Percentiles rank a stretch among this genome's conserved stretches.
phyloP scores from a whole-genome alignment of 2,888 invertebrate genomes.

The Sminthurides aquaticus region DNA sequence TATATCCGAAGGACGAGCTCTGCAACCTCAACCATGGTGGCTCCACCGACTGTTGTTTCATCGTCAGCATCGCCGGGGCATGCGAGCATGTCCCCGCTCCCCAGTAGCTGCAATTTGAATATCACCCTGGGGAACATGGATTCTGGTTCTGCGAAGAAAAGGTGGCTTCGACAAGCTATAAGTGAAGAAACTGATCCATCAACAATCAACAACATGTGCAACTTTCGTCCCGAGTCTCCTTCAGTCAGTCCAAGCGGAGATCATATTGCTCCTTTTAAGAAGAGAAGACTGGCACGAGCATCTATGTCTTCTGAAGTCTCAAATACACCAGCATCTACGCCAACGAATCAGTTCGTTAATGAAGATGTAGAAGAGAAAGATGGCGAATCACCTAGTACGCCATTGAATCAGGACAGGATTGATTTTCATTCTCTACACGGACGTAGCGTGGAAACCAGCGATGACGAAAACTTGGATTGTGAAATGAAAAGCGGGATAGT shows the following conservation, averaged over 20 bases:
- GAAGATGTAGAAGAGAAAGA: constrained; percentile 23
- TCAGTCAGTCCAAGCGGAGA: constrained; percentile 38
- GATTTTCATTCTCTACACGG: neutral
- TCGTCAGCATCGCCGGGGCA: constrained; percentile 12
- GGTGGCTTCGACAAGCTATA: constrained; percentile 91
- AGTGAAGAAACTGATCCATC: constrained; percentile 62
- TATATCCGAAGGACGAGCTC: constrained; percentile 34
- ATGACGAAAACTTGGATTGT: neutral
- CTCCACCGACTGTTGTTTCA: neutral
- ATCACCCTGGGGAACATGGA: constrained; percentile 28
- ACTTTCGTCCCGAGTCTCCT: constrained; percentile 36
- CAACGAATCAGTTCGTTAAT: constrained; percentile 35
- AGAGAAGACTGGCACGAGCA: constrained; percentile 77
- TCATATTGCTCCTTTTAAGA: constrained; percentile 70
- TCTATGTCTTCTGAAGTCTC: constrained; percentile 61
- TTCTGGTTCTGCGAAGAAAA: constrained; percentile 78
- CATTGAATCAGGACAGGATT: neutral
- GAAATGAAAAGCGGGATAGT: too few relatives aligned
- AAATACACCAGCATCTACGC: constrained; percentile 47
- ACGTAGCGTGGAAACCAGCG: neutral
- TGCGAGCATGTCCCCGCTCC: neutral
- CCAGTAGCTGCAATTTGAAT: neutral
- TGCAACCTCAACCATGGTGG: constrained; percentile 6
- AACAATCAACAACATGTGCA: constrained; percentile 3
- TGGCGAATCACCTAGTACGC: neutral